phyloP scores from a whole-genome alignment of 35 echinoderm and acorn worm species.

The Strongylocentrotus purpuratus region DNA sequence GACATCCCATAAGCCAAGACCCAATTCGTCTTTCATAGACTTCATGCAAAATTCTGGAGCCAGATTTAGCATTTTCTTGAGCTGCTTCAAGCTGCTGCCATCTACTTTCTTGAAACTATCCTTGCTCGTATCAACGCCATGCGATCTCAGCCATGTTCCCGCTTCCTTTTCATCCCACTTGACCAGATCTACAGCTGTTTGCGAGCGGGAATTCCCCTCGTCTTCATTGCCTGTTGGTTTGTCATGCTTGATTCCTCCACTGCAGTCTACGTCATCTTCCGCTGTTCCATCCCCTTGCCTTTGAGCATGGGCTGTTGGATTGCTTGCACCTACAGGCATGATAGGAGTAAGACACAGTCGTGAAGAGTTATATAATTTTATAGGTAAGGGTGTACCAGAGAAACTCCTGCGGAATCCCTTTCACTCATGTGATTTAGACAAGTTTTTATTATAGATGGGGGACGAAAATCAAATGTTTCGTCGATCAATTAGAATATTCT shows the following conservation, averaged over 20 bases:
- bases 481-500: not conserved
- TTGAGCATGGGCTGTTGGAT: not conserved
- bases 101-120: not conserved
- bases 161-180: not conserved
- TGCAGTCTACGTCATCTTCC: not conserved
- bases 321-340: not conserved
- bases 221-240: not conserved
- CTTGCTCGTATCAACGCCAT: not conserved
- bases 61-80: not conserved
- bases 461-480: not conserved
- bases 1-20: not conserved
- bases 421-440: not conserved
- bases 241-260: not conserved
- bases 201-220: not conserved
- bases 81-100: constrained; percentile 1
- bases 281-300: not conserved
- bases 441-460: not conserved
- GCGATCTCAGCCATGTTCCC: not conserved
- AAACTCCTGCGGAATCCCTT: not conserved
- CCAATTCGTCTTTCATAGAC: not conserved
- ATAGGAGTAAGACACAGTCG: not conserved
- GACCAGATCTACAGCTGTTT: not conserved
- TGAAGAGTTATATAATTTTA: not conserved
- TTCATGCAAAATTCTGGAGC: constrained; percentile 12
- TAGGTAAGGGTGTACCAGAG: not conserved